These are phyloP conservation scores for Phalangium opilio DNA, from an alignment of 2,888 invertebrate genomes.

Conservation along the genomic window DNA sequence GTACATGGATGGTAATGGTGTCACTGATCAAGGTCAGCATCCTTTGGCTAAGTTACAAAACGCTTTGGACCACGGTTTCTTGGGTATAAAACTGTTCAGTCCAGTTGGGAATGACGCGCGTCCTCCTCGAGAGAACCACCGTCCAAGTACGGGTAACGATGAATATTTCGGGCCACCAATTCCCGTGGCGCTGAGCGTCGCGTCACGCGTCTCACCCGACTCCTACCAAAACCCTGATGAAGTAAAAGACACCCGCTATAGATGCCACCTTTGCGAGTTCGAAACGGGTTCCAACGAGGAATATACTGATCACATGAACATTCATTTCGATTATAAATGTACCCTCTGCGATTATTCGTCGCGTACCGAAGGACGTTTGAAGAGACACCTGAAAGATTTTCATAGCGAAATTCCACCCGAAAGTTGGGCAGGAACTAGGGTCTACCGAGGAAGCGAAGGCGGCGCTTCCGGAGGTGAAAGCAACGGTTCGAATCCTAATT, in stretches of 20 bases:
- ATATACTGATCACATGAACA: constrained; percentile 40
- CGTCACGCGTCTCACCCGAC: too few relatives aligned
- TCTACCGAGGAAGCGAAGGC: constrained; percentile 19
- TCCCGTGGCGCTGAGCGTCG: too few relatives aligned
- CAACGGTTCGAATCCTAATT: background rate
- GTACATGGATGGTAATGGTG: too few relatives aligned
- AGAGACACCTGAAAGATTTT: constrained; percentile 32
- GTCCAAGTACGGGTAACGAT: too few relatives aligned
- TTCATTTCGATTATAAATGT: constrained; percentile 40
- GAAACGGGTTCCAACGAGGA: constrained; percentile 34
- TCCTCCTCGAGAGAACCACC: too few relatives aligned
- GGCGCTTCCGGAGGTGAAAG: background rate
- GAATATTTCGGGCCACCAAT: too few relatives aligned
- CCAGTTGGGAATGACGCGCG: too few relatives aligned
- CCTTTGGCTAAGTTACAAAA: too few relatives aligned
- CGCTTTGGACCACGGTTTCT: too few relatives aligned
- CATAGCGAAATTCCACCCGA: constrained; percentile 28
- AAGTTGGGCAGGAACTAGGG: constrained; percentile 27
- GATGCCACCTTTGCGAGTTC: constrained; percentile 39
- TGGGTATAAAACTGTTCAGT: too few relatives aligned
- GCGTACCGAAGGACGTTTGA: constrained; percentile 38
- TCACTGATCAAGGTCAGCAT: too few relatives aligned
- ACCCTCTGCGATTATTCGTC: constrained; percentile 40
- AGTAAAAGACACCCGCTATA: constrained; percentile 26
- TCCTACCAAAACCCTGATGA: background rate